Evolutionary conservation across 2,888 invertebrate species (phyloP), one percentile per base, ranked within the genome.

Genomic region (Antheraea yamamai): DNA sequence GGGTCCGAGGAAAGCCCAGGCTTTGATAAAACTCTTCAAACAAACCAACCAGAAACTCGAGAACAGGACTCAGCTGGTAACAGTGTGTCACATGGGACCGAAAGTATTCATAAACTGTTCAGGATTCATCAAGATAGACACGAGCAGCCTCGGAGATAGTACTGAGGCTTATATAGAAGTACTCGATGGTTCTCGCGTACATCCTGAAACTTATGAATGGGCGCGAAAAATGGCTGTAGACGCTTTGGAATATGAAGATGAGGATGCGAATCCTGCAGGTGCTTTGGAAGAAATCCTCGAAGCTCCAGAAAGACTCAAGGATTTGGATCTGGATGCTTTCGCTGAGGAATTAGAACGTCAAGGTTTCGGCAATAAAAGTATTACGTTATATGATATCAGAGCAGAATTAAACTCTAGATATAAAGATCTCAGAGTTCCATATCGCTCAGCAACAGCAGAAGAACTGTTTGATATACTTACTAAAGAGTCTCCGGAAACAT

Each of bases 171-270:
- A 99, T 84, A 98, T 99, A 0, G 98, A 99, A 94, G 98, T 99
- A 2, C 94, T 99, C 74, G 99, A 99, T 87, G 99, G 99, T 0
- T 99, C 99, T 0, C 96, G 99, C 82, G 99, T 99, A 0, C 99
- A 99, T 94, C 99, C 99, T 0, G 99, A 99, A 94, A 99, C 99
- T 0, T 99, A 99, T 90, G 99, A 99, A 87, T 99, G 99, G 99
- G 99, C 99, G 0, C 95, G 99, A 66, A 99, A 99, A 94, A 99
- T 99, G 99, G 99, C 99, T 0, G 99, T 99, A 0, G 99, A 99
- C 91, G 99, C 99, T 1, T 94, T 99, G 72, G 99, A 99, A 85
- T 99, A 99, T 84, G 99, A 99, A 86, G 99, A 99, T 85, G 99
- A 99, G 88, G 99, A 98, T 81, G 97, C 98, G 0, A 99, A 99